Evolutionary conservation across 2,113 vertebrate species (phyloP), one percentile per base, ranked within the genome.

Genomic region (Propithecus coquereli): DNA sequence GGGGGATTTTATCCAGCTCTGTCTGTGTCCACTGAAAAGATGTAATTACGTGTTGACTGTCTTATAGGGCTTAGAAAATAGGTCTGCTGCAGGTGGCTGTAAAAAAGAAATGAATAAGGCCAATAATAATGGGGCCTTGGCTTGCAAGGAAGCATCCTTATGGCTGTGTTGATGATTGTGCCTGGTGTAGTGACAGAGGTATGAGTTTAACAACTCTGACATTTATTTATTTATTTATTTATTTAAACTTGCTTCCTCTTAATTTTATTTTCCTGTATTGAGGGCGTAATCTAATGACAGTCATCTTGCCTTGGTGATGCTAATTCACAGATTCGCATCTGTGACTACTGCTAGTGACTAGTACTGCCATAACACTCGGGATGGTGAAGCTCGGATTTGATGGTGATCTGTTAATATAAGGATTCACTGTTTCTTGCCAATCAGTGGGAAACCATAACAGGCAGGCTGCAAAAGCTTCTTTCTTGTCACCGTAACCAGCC

Each of bases 21-120:
- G 2, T 73, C 71, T 68, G 20, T 68, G 84, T 57, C 32, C 32
- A 25, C 63, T 17, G 45, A 86, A 91, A 81, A 87, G 20, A 73
- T n/a, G 40, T 76, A 43, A 94, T 95, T 87, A 79, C 2, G 43
- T 86, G 66, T 50, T 96, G n/a, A 84, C 80, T 22, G 8, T 77
- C 85, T 94, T 80, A 50, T 79, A 89, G 52, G 84, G 79, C 93
- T 59, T 61, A 70, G 80, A 95, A 95, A 94, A 97, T 76, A 94
- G 90, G 80, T 94, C 63, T 93, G 71, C 43, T 76, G 68, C 30
- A 61, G 87, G 40, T 89, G 94, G n/a, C 40, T 76, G 14, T 85
- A 34, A 71, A 91, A 66, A 61, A 59, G 66, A 74, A 83, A 37
- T 30, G 8, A 89, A 8, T 40, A 27, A 86, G n/a, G 43, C 27